Base-by-base conservation (phyloP, 2,113 vertebrate genomes). In the Brienomyrus longianalis region DNA sequence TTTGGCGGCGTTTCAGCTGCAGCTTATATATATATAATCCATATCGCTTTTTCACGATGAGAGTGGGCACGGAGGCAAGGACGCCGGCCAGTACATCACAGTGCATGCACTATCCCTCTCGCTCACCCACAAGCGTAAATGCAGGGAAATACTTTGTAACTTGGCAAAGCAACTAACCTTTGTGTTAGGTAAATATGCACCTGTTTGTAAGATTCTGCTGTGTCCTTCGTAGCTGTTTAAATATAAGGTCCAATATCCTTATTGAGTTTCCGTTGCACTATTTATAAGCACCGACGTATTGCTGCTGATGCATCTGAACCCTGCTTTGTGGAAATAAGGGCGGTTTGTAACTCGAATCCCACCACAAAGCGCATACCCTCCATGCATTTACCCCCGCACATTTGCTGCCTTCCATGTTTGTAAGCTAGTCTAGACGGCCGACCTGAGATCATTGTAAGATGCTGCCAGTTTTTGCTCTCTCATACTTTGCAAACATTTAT, bases 251-350 rank as follows among this genome's bases (percentile, higher is more conserved):
- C 62, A 66, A n/a, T 66, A 27, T 7, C 54, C n/a, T 62, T 56
- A 86, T 83, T 89, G 35, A 35, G 74, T 89, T 89, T 83, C 70
- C 13, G 17, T 59, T 85, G 50, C 35, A 62, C 89, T 89, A 89
- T 85, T 47, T 47, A 89, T 89, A 85, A 62, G 50, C 52, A 54
- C 21, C 50, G 66, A n/a, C 21, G 39, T 86, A 54, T 89, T 62
- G 51, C 87, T 83, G 56, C 45, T 13, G 19, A 21, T 90, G 21
- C 52, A 59, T 83, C 3, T 88, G 47, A 27, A 48, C 47, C 27
- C 19, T 39, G 50, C n/a, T 88, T 54, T 88, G 39, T 86, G 27
- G 89, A 56, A 35, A 15, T 84, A 52, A 43, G 43, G 8, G 15
- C 56, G 59, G 59, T 66, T 66, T 66, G 89, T 85, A 89, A 66